Base-by-base conservation (phyloP, 2,888 invertebrate genomes). In the Odontocerum albicorne region DNA sequence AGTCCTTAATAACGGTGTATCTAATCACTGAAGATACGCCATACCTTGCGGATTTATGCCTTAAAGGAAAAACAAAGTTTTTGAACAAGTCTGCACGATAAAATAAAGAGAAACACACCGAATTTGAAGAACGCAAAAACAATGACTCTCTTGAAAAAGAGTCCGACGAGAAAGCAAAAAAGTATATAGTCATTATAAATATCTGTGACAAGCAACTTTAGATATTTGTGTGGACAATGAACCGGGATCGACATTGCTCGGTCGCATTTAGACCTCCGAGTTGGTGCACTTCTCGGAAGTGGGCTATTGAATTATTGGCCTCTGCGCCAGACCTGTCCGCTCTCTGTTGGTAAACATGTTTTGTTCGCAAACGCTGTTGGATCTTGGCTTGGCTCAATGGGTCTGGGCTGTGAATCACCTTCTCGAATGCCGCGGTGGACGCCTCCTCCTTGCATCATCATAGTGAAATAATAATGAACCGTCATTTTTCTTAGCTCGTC, bases 171-270 rank as follows among this genome's bases (percentile, higher is more conserved):
- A n/a, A n/a, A n/a, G n/a, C n/a, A n/a, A n/a, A n/a, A n/a, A n/a
- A n/a, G n/a, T n/a, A n/a, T n/a, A n/a, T n/a, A n/a, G n/a, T n/a
- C n/a, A n/a, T n/a, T 7, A 27, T 27, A 27, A 4, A 27, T 7
- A 7, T 27, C 27, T 27, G 27, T 10, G 27, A 27, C 27, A 27
- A 10, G 27, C 27, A 10, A 27, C n/a, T n/a, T n/a, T 13, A 13
- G 20, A 46, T 35, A 46, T 46, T 35, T 35, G 20, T 13, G 19
- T 46, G 46, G 35, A 46, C 46, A 35, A 17, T 46, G 46, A 46
- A 33, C 27, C 31, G 12, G 8, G 16, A n/a, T 12, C 44, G 31
- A 17, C 42, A 7, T n/a, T 42, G 27, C 31, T 31, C 4, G 10
- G 10, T 7, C 27, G 44, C 32, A 42, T 19, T 16, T 17, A 12